Conservation (phyloP, 64 coral and sea anemone species). For the Cladopsammia gracilis region DNA sequence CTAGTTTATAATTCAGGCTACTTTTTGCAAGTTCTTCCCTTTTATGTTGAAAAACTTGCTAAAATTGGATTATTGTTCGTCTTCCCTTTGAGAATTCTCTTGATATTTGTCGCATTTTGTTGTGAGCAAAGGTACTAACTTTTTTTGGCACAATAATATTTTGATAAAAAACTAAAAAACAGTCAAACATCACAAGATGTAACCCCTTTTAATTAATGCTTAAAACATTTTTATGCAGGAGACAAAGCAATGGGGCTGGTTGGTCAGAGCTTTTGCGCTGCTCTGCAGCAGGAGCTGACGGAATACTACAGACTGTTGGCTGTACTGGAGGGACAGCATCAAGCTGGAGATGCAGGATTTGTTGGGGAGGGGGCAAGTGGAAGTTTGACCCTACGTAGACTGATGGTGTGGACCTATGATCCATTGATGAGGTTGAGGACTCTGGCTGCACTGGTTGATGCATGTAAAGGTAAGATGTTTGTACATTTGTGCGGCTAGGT, state of each 20-base stretch:
- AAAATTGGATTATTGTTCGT: no score
- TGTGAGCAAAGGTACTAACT: no score
- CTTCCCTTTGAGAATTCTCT: no score
- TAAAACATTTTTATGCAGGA: neutral
- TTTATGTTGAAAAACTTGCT: no score
- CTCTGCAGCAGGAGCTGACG: conserved; percentile 91
- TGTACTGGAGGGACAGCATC: conserved; percentile 92
- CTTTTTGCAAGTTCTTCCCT: no score
- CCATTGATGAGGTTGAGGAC: conserved; percentile 91
- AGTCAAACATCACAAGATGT: no score
- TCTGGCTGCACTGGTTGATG: conserved; percentile 95
- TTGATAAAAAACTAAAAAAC: no score
- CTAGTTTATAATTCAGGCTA: no score
- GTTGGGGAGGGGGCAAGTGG: conserved; percentile 90
- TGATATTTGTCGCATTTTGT: no score
- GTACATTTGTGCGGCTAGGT: neutral
- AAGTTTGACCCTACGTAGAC: conserved; percentile 82
- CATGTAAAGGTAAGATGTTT: conserved; percentile 88
- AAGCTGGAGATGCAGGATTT: conserved; percentile 83
- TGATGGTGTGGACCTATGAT: conserved; percentile 97
- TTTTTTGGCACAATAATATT: no score
- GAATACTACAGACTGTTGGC: conserved; percentile 97
- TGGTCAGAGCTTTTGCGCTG: conserved; percentile 96
- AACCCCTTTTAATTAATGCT: no score
- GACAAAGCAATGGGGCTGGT: conserved; percentile 95